These are phyloP conservation scores for Archegozetes longisetosus DNA, from an alignment of 1,140 invertebrate species.

Conservation along the genomic window DNA sequence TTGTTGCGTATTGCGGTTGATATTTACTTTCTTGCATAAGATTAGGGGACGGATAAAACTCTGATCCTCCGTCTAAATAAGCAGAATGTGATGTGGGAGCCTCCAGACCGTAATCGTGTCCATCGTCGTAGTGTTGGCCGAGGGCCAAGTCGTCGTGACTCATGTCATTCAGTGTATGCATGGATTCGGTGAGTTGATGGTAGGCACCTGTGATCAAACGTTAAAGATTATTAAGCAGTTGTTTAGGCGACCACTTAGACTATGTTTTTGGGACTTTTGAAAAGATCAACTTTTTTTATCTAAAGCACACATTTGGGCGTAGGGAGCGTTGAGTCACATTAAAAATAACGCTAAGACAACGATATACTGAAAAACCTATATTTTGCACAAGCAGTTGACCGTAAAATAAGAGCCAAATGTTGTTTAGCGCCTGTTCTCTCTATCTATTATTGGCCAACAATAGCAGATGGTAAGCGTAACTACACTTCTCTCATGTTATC, in stretches of 20 bases:
- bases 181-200: constrained; percentile 26
- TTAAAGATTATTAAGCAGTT: not conserved
- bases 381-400: not conserved
- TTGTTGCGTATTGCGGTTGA: not conserved
- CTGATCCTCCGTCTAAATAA: constrained; percentile 48
- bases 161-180: constrained; percentile 26
- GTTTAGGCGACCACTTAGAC: not conserved
- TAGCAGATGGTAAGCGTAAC: no score
- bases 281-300: no score
- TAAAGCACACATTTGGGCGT: no score
- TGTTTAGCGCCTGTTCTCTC: not conserved
- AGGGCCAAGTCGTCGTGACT: constrained; percentile 22
- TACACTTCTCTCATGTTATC: no score
- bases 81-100: constrained; percentile 23
- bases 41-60: constrained; percentile 41
- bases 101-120: constrained; percentile 48
- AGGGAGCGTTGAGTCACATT: no score
- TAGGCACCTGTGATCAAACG: constrained; percentile 30
- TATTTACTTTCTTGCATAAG: not conserved
- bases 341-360: not conserved
- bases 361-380: not conserved
- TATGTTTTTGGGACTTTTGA: no score
- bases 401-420: not conserved
- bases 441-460: no score
- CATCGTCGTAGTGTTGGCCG: constrained; percentile 37